phyloP scores from a whole-genome alignment of 2,888 invertebrate genomes.

The Epinotia bilunana region DNA sequence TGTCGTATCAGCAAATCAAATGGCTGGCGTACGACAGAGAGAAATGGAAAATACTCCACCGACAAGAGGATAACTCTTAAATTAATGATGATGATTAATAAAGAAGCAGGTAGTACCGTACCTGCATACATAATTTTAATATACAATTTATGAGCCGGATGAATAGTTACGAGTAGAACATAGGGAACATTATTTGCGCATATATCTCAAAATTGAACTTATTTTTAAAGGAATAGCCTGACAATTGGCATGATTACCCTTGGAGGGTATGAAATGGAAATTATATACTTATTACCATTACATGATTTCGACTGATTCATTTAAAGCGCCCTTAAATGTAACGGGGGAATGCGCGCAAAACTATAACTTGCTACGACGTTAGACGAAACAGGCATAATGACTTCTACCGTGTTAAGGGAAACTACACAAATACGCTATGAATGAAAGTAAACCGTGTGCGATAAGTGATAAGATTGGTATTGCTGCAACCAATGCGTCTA shows the following conservation, averaged over 20 bases:
- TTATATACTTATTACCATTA: neutral
- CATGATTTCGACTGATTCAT: neutral
- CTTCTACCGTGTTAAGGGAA: conserved; percentile 15
- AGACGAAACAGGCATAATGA: neutral
- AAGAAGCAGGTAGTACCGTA: no score
- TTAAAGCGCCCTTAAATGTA: neutral
- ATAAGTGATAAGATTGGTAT: conserved; percentile 1
- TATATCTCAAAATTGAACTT: no score
- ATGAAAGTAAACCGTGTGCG: neutral
- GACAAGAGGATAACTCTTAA: no score
- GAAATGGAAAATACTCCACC: no score
- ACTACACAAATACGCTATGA: conserved; percentile 4
- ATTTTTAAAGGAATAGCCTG: no score
- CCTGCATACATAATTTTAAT: no score
- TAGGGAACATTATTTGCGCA: no score
- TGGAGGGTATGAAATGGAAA: neutral
- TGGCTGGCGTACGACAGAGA: no score
- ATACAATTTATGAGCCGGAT: no score
- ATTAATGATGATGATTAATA: no score
- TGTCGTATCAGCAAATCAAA: no score
- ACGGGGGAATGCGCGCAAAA: conserved; percentile 16
- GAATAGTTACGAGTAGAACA: neutral
- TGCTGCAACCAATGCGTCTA: conserved; percentile 1
- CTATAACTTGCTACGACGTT: neutral
- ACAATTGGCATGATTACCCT: neutral